phyloP scores from a whole-genome alignment of 2,113 vertebrate species.

The Canis aureus region DNA sequence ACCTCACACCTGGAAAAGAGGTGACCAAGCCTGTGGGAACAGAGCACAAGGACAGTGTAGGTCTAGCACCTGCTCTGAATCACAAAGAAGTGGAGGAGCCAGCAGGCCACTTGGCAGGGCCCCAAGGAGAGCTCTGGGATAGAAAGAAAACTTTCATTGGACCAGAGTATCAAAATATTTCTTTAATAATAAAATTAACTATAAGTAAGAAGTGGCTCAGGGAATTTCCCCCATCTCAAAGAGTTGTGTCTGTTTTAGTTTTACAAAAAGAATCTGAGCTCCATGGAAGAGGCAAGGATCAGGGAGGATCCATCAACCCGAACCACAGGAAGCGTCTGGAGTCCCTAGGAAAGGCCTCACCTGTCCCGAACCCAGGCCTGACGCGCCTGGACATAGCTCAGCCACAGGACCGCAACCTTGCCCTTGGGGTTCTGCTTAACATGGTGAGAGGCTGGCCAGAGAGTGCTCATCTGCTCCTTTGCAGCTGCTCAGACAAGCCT shows the following conservation, averaged over 20 bases:
- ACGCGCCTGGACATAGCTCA: not conserved
- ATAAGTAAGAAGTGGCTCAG: not conserved
- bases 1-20: not conserved
- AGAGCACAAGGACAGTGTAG: accelerated
- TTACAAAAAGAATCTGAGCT: not conserved
- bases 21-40: not conserved
- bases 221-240: not conserved
- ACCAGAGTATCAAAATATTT: not conserved
- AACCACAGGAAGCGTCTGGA: not conserved
- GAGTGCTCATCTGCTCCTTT: not conserved
- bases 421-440: not conserved
- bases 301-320: not conserved
- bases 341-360: not conserved
- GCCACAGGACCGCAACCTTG: not conserved
- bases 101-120: too few relatives aligned
- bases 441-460: not conserved
- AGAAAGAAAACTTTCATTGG: not conserved
- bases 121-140: not conserved
- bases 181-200: not conserved
- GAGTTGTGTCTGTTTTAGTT: not conserved
- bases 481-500: constrained; percentile 41
- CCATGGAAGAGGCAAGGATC: not conserved
- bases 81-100: not conserved
- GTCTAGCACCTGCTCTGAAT: not conserved
- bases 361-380: not conserved